Evolutionary conservation across 2,888 invertebrate species (phyloP), one percentile per base, ranked within the genome.

Genomic region (Rhingia campestris): DNA sequence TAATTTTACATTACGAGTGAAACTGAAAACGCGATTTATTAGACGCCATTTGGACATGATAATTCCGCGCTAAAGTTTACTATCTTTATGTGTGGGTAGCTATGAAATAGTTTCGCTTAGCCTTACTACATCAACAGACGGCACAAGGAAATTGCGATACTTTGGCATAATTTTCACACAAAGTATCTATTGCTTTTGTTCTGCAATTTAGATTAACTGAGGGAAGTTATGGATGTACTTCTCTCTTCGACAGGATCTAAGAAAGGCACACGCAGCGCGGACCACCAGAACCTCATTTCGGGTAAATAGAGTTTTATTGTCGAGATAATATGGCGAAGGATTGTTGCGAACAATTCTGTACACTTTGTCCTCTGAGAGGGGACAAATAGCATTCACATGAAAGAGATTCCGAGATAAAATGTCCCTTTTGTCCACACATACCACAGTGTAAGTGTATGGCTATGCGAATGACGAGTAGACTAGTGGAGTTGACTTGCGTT

Each of bases 41-140:
- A 45, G 45, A 54, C 43, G 43, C n/a, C 43, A 67, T 67, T 67
- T 67, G 66, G 66, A 64, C 53, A 49, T 41, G 51, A 51, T 47
- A 35, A 49, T 63, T 59, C 33, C 43, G 32, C 6, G 30, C 14
- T 12, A 39, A 41, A 6, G 58, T 43, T 4, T 43, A 32, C 59
- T 4, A n/a, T 37, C 32, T 6, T 43, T n/a, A 12, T 6, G 12
- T 22, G 22, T 22, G 1, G 22, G 22, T 22, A 45, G 14, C 63
- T 45, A 10, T 14, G 10, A 10, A 37, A 63, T 64, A 64, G 49
- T 64, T 64, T 64, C 12, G 5, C 22, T 22, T 22, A 22, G 22
- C 12, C n/a, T 4, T 56, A 37, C 14, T 43, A 32, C 4, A 14
- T 4, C 9, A 22, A 14, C 6, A 47, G 35, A 6, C 4, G 35